These are phyloP conservation scores for Drosophila oshimai DNA, from an alignment of 1,140 invertebrate species.

Conservation along the genomic window DNA sequence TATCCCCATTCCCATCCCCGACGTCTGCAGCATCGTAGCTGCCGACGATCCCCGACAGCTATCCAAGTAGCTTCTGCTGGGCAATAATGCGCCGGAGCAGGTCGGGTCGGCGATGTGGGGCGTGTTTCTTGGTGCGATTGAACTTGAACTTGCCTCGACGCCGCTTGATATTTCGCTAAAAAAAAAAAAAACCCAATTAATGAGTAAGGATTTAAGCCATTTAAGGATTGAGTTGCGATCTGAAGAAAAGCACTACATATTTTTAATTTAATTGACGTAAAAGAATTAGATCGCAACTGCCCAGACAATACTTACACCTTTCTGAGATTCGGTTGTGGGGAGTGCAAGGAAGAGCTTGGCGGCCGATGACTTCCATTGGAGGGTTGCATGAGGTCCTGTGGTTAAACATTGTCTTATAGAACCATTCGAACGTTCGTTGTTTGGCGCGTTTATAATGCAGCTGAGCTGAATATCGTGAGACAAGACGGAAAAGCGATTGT, in stretches of 20 bases:
- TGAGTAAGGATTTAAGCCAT: background rate
- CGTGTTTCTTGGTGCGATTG: constrained; percentile 91
- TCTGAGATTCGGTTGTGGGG: constrained; percentile 74
- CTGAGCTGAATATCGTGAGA: constrained; percentile 81
- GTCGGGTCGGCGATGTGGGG: constrained; percentile 84
- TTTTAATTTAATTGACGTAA: too few species aligned
- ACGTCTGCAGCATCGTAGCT: constrained; percentile 78
- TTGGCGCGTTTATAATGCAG: constrained; percentile 82
- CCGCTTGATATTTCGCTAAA: constrained; percentile 85
- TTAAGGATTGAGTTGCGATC: background rate
- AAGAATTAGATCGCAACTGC: background rate
- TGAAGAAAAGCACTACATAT: background rate
- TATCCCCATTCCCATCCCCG: constrained; percentile 30
- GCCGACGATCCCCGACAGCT: constrained; percentile 84
- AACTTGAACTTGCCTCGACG: constrained; percentile 90
- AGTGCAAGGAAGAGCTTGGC: constrained; percentile 82
- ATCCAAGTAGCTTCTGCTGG: constrained; percentile 86
- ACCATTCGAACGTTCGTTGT: constrained; percentile 82
- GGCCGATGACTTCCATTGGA: constrained; percentile 81
- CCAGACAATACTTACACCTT: constrained; percentile 64
- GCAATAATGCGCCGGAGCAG: constrained; percentile 82
- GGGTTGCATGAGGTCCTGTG: constrained; percentile 79
- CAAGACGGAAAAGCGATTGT: constrained; percentile 70
- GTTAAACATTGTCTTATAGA: constrained; percentile 83
- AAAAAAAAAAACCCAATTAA: background rate